Percentiles rank a stretch among this genome's conserved stretches.
These are phyloP conservation scores for Argopecten irradians DNA, from an alignment of 1,140 invertebrate species.

Conservation along the genomic window DNA sequence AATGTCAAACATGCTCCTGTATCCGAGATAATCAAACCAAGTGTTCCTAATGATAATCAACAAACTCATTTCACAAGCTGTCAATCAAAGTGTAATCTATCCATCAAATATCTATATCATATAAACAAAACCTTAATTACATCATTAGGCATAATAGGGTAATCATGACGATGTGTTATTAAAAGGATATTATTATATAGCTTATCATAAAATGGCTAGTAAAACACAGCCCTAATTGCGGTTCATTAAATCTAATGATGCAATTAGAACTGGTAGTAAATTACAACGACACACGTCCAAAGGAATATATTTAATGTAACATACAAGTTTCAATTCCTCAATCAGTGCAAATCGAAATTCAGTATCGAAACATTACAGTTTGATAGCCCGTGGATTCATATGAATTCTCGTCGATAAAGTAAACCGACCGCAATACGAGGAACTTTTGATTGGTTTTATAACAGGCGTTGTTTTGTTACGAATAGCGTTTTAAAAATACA, in stretches of 20 bases:
- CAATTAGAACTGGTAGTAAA: background rate
- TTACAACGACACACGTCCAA: background rate
- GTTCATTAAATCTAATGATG: background rate
- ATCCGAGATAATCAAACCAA: background rate
- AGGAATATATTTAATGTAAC: background rate
- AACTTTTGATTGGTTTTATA: too few relatives aligned
- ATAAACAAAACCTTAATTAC: background rate
- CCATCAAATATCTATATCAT: background rate
- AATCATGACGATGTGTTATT: background rate
- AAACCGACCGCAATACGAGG: too few relatives aligned
- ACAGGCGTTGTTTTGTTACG: too few relatives aligned
- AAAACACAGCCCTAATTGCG: background rate
- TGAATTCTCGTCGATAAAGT: too few relatives aligned
- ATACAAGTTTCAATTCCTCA: too few relatives aligned
- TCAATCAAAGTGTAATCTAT: background rate
- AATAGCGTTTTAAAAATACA: too few relatives aligned
- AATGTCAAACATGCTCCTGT: background rate
- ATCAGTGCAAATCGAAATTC: too few relatives aligned
- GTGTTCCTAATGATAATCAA: background rate
- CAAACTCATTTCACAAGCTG: constrained; percentile 16
- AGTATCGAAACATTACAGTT: too few relatives aligned
- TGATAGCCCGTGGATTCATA: too few relatives aligned
- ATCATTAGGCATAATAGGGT: background rate
- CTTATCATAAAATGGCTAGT: background rate
- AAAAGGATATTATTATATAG: background rate